Evolutionary conservation across 2,113 vertebrate species (phyloP).

Genomic region (Bungarus multicinctus): DNA sequence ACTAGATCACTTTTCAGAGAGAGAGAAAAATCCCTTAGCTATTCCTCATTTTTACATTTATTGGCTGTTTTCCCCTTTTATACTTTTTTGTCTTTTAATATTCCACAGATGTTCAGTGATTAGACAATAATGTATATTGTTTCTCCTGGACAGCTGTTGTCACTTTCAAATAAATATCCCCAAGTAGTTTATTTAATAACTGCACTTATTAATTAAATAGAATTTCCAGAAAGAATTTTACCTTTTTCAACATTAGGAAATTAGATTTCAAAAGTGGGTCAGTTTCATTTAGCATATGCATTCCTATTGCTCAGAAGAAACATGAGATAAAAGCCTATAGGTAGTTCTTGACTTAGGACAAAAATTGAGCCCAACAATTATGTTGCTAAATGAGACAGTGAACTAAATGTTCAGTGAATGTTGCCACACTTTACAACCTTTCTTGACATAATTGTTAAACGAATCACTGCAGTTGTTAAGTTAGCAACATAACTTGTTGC

Average conservation of each 20-base stretch:
- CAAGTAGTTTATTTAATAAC: constrained; percentile 22
- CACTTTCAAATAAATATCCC: constrained; percentile 10
- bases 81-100: background rate
- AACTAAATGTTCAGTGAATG: background rate
- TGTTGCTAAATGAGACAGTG: background rate
- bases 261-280: constrained; percentile 51
- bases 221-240: constrained; percentile 43
- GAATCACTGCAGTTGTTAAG: background rate
- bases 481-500: background rate
- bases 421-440: background rate
- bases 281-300: constrained; percentile 20
- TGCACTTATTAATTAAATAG: constrained; percentile 49
- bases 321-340: background rate
- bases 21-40: background rate
- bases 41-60: background rate
- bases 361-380: background rate
- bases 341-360: constrained; percentile 6
- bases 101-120: background rate
- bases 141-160: constrained; percentile 46
- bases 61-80: background rate
- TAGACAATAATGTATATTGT: constrained; percentile 5
- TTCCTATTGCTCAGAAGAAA: constrained; percentile 37
- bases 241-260: constrained; percentile 32
- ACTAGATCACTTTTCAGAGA: background rate
- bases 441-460: background rate